These are phyloP conservation scores for Bos taurus DNA, from an alignment of 2,113 vertebrate species.

Conservation along the genomic window ARS-UCD2.0 NC_037332.1:10931501-10932000, in stretches of 20 bases:
- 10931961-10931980: not conserved
- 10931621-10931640: not conserved
- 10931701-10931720: not conserved
- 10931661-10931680: not conserved
- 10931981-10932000: not conserved
- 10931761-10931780: not conserved
- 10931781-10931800: not conserved
- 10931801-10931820: not conserved
- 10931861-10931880: not conserved
- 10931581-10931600: not conserved
- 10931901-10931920: not conserved
- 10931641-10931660: not conserved
- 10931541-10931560: not conserved
- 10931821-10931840: no score
- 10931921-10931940: not conserved
- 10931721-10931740: not conserved
- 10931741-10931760: not conserved
- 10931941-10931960: fast-evolving
- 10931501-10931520: not conserved
- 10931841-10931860: no score
- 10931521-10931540: not conserved
- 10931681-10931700: not conserved
- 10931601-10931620: not conserved
- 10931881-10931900: not conserved
- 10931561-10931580: not conserved